These are phyloP conservation scores for Nasonia giraulti DNA, from an alignment of 1,140 invertebrate genomes.

Conservation along the genomic window DNA sequence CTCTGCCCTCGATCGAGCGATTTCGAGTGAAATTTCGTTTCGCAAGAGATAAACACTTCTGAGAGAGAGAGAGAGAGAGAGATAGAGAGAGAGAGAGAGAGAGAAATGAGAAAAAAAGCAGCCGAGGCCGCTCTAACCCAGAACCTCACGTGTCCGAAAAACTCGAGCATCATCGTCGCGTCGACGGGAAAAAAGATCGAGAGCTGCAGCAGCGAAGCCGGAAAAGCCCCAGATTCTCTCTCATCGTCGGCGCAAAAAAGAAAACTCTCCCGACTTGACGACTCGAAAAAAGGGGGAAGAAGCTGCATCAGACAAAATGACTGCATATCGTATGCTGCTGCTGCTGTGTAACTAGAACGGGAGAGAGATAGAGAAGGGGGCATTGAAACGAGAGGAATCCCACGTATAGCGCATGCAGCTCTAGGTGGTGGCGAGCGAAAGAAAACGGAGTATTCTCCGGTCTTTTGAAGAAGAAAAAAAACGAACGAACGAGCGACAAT, in stretches of 20 bases:
- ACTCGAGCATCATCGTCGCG: not conserved
- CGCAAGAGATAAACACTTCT: not conserved
- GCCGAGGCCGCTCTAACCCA: not conserved
- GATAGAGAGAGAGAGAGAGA: not conserved
- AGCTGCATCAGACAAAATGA: slow-evolving; percentile 3
- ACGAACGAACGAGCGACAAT: not conserved
- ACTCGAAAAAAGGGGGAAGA: slow-evolving; percentile 8
- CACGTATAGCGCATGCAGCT: not conserved
- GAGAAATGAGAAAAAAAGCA: not conserved
- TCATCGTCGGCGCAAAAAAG: not conserved
- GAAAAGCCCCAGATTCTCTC: not conserved
- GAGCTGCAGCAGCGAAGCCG: not conserved
- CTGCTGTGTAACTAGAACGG: slow-evolving; percentile 28
- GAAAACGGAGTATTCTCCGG: not conserved
- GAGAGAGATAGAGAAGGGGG: slow-evolving; percentile 10
- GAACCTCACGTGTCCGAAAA: not conserved
- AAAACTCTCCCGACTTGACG: not conserved
- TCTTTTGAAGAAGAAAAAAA: not conserved
- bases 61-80: not conserved
- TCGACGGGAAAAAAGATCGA: not conserved
- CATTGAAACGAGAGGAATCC: not conserved
- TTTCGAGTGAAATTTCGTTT: slow-evolving; percentile 23
- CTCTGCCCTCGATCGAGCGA: not conserved
- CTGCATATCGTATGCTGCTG: not conserved
- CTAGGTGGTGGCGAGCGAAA: not conserved